Evolutionary conservation across 1,140 invertebrate species (phyloP).

Genomic region (Caligus rogercresseyi): DNA sequence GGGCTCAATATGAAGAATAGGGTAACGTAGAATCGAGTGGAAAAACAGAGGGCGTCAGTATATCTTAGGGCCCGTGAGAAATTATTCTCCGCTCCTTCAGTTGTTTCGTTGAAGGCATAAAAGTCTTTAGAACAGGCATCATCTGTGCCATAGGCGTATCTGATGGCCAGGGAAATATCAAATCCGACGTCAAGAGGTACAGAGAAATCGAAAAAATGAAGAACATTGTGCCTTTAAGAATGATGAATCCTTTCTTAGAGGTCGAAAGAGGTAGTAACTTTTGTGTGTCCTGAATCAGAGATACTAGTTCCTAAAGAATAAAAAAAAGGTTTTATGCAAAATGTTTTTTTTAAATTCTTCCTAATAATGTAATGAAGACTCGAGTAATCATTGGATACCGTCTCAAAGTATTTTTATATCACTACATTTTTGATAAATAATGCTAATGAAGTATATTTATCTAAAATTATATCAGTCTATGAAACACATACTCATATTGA

Average conservation of each 20-base stretch:
- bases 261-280: neutral
- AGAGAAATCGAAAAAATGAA: neutral
- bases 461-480: no score
- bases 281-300: neutral
- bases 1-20: neutral
- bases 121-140: neutral
- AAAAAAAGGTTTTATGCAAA: no score
- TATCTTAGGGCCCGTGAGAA: neutral
- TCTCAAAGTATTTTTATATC: no score
- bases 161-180: neutral
- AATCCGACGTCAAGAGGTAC: neutral
- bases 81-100: neutral
- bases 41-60: neutral
- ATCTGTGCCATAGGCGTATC: neutral
- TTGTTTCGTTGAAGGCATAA: neutral
- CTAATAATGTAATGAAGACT: no score
- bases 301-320: neutral
- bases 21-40: neutral
- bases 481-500: no score
- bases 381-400: no score
- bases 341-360: no score
- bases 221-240: neutral
- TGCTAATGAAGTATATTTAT: no score
- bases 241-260: neutral
- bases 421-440: no score